Conservation (phyloP, 2,113 vertebrate genomes). For the Numenius arquata region DNA sequence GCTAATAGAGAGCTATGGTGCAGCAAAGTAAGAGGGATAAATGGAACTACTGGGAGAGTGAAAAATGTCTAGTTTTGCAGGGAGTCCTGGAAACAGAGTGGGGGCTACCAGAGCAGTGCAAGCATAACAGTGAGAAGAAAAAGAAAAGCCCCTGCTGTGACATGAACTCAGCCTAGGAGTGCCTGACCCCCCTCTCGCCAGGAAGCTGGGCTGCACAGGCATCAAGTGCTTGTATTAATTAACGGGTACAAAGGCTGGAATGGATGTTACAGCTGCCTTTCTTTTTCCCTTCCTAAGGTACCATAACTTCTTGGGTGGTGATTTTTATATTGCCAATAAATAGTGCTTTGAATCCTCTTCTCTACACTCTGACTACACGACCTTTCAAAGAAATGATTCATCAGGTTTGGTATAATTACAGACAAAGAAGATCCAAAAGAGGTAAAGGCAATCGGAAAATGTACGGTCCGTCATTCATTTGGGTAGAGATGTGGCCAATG, state of each 20-base stretch:
- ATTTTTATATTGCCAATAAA: constrained; percentile 98
- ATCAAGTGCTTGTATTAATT: not conserved
- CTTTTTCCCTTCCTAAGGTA: constrained; percentile 74
- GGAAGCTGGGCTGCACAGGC: not conserved
- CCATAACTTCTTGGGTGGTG: constrained; percentile 96
- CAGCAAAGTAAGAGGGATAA: not conserved
- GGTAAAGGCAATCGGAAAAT: constrained; percentile 72
- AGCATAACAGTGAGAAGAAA: not conserved
- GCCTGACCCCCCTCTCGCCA: rapidly evolving
- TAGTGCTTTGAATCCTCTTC: constrained; percentile 94
- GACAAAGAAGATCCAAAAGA: constrained; percentile 77
- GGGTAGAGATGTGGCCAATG: constrained; percentile 91
- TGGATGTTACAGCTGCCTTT: constrained; percentile 26
- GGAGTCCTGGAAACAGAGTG: not conserved
- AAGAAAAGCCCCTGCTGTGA: not conserved
- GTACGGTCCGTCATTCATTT: constrained; percentile 83
- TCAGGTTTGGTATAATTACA: constrained; percentile 92
- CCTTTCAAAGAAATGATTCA: constrained; percentile 96
- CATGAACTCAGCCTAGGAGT: not conserved
- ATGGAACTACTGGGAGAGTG: not conserved
- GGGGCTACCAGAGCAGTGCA: not conserved
- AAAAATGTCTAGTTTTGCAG: not conserved
- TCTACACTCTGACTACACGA: constrained; percentile 95
- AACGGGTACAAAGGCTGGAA: not conserved
- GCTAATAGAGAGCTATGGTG: not conserved